These are phyloP conservation scores for Bombus waltoni DNA, from an alignment of 1,140 invertebrate genomes.

Conservation along the genomic window DNA sequence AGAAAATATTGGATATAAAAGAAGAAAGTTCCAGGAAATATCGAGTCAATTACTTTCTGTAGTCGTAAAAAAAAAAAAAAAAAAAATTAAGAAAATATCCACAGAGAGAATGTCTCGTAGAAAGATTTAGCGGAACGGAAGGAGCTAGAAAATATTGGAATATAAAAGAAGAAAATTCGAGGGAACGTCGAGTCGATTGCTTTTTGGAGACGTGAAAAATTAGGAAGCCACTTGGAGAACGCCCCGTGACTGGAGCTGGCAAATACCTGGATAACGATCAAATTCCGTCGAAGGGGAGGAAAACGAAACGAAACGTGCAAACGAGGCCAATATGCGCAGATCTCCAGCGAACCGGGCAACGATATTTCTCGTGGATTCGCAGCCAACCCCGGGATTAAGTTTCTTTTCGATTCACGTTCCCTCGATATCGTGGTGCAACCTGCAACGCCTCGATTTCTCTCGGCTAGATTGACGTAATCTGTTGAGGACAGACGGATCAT, in stretches of 20 bases:
- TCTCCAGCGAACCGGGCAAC: slow-evolving; percentile 74
- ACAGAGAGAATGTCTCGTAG: background rate
- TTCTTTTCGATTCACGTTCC: slow-evolving; percentile 52
- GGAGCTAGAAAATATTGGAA: background rate
- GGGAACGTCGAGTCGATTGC: slow-evolving; percentile 4
- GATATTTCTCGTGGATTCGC: slow-evolving; percentile 71
- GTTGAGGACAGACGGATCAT: slow-evolving; percentile 7
- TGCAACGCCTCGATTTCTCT: background rate
- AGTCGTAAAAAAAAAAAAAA: background rate
- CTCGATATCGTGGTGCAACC: background rate
- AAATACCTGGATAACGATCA: slow-evolving; percentile 33
- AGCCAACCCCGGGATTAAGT: slow-evolving; percentile 72
- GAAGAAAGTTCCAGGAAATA: background rate
- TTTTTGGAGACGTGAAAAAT: slow-evolving; percentile 12
- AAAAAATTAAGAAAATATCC: background rate
- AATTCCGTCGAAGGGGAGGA: slow-evolving; percentile 32
- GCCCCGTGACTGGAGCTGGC: background rate
- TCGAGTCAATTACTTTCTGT: background rate
- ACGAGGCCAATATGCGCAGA: slow-evolving; percentile 80
- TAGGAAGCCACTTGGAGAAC: slow-evolving; percentile 29
- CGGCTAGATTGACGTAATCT: slow-evolving; percentile 21
- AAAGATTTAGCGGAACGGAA: background rate
- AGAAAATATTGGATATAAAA: background rate
- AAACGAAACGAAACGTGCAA: slow-evolving; percentile 80
- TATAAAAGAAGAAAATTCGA: background rate